Conservation (phyloP, 2,888 invertebrate genomes). For the Opisthograptis luteolata region DNA sequence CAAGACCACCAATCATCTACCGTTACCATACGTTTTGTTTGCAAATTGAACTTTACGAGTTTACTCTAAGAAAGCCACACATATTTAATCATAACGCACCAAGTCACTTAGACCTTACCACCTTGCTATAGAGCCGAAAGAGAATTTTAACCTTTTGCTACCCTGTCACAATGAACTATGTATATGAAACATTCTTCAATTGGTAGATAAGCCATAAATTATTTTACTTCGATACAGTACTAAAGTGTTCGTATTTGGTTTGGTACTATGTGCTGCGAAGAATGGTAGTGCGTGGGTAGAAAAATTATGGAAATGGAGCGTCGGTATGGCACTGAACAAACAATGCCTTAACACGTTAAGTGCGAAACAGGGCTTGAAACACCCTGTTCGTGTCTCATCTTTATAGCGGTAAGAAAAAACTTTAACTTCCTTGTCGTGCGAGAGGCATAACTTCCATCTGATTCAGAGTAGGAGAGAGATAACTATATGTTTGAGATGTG, state of each 20-base stretch:
- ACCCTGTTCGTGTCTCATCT: too few relatives aligned
- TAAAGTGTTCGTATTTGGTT: constrained; percentile 37
- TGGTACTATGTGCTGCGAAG: constrained; percentile 48
- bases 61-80: constrained; percentile 44
- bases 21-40: constrained; percentile 43
- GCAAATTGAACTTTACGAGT: constrained; percentile 55
- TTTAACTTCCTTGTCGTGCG: too few relatives aligned
- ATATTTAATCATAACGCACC: constrained; percentile 20
- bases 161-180: constrained; percentile 3
- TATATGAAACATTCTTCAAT: background rate
- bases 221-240: constrained; percentile 8
- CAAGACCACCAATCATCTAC: constrained; percentile 36
- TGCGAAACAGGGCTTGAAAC: too few relatives aligned
- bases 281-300: constrained; percentile 50
- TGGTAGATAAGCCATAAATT: background rate
- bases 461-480: too few relatives aligned
- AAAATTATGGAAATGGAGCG: constrained; percentile 77
- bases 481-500: too few relatives aligned
- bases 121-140: constrained; percentile 1
- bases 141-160: background rate
- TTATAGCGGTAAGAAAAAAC: too few relatives aligned
- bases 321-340: constrained; percentile 51
- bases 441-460: too few relatives aligned
- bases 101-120: constrained; percentile 14
- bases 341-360: constrained; percentile 76